These are phyloP conservation scores for Ruditapes philippinarum DNA, from an alignment of 1,140 invertebrate genomes.

Conservation along the genomic window DNA sequence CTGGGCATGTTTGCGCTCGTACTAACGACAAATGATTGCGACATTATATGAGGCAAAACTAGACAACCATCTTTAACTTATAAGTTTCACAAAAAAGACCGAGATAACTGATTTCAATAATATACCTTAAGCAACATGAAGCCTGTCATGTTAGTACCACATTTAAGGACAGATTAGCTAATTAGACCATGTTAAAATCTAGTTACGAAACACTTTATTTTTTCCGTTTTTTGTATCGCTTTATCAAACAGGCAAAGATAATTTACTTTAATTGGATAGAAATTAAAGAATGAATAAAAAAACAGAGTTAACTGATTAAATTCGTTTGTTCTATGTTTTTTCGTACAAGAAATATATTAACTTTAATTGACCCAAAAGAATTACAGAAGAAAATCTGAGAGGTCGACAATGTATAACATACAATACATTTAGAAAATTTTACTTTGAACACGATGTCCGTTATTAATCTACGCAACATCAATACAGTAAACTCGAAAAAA, in stretches of 20 bases:
- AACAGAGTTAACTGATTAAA: too few species aligned
- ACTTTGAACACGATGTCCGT: background rate
- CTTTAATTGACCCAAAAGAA: too few species aligned
- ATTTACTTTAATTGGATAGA: background rate
- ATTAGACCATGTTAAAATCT: background rate
- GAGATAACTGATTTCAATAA: background rate
- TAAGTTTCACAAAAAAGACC: background rate
- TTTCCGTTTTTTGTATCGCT: too few species aligned
- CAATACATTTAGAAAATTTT: background rate
- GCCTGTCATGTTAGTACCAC: background rate
- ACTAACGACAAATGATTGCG: background rate
- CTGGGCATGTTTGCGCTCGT: slow-evolving; percentile 19
- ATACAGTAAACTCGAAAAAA: too few species aligned
- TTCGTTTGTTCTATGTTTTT: too few species aligned
- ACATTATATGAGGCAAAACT: slow-evolving; percentile 3
- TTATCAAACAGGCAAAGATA: too few species aligned
- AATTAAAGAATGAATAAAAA: background rate
- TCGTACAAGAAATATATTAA: too few species aligned
- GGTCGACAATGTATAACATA: background rate
- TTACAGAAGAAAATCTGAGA: too few species aligned
- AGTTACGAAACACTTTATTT: too few species aligned
- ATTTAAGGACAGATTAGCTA: background rate
- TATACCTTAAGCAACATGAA: background rate
- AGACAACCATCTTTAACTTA: slow-evolving; percentile 1
- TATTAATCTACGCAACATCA: too few species aligned